These are phyloP conservation scores for Poecilus cupreus DNA, from an alignment of 2,888 invertebrate genomes.

Conservation along the genomic window DNA sequence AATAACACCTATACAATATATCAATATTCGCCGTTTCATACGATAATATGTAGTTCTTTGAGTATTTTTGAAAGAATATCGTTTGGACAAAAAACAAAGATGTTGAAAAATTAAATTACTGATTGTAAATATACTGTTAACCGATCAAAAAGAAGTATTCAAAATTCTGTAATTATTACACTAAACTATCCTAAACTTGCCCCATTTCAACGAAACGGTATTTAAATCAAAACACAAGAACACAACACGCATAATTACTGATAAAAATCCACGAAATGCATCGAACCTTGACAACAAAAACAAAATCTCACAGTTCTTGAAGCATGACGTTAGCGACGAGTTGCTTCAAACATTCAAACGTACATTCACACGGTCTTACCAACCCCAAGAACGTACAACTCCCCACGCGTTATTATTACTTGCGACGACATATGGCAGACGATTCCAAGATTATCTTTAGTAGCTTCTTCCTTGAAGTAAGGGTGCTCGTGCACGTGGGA, in stretches of 20 bases:
- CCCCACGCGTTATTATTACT: conserved; percentile 5
- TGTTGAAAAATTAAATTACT: too few relatives aligned
- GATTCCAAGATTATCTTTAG: conserved; percentile 34
- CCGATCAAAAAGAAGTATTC: too few relatives aligned
- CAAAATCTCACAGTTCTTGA: conserved; percentile 39
- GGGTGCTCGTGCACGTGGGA: conserved; percentile 3
- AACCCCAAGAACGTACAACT: neutral
- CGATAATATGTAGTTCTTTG: too few relatives aligned
- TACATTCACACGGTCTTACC: conserved; percentile 39
- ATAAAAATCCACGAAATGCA: conserved; percentile 34
- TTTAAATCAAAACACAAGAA: neutral
- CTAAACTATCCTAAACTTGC: too few relatives aligned
- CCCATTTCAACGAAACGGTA: neutral
- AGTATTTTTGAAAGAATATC: too few relatives aligned
- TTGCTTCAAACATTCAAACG: conserved; percentile 23
- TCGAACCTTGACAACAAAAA: conserved; percentile 41
- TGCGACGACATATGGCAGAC: conserved; percentile 48
- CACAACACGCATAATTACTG: neutral
- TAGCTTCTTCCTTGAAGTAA: conserved; percentile 10
- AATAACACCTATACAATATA: too few relatives aligned
- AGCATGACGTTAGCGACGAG: neutral
- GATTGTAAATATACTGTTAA: too few relatives aligned
- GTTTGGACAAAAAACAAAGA: too few relatives aligned
- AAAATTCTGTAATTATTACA: too few relatives aligned
- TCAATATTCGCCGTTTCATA: too few relatives aligned